These are phyloP conservation scores for Tridacna crocea DNA, from an alignment of 2,888 invertebrate genomes.

Conservation along the genomic window DNA sequence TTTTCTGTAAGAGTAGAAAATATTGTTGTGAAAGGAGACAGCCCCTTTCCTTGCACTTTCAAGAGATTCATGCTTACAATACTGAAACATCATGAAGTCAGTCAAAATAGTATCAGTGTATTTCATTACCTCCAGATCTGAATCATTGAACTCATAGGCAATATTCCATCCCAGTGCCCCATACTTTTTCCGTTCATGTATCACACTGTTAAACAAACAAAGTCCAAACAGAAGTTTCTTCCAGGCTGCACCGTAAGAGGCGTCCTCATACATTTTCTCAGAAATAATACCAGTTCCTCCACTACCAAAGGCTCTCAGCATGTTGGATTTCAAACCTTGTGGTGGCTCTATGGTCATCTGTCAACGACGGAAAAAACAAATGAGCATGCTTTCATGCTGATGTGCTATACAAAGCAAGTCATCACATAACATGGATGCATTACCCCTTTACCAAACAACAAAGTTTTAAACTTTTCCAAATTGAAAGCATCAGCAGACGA, in stretches of 20 bases:
- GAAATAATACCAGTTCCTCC: conserved; percentile 80
- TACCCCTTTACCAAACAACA: background rate
- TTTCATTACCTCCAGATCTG: conserved; percentile 82
- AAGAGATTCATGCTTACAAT: no score
- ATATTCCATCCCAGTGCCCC: conserved; percentile 84
- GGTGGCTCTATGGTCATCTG: conserved; percentile 84
- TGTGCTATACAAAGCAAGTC: no score
- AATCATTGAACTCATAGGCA: conserved; percentile 84
- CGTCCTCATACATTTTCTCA: conserved; percentile 78
- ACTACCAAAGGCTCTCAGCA: conserved; percentile 81
- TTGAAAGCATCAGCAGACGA: no score
- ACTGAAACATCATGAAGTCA: no score
- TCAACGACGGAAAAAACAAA: background rate
- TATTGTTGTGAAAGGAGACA: no score
- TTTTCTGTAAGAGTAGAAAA: no score
- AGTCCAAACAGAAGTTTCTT: conserved; percentile 82
- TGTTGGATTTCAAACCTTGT: conserved; percentile 82
- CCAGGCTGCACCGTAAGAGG: conserved; percentile 72
- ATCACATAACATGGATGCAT: no score
- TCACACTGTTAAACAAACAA: conserved; percentile 83
- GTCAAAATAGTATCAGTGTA: no score
- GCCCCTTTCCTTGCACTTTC: no score
- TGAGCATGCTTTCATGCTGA: no score
- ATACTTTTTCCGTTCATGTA: conserved; percentile 84
- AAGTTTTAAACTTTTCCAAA: no score